Conservation (phyloP, 2,888 invertebrate genomes). For the Antitype chi region DNA sequence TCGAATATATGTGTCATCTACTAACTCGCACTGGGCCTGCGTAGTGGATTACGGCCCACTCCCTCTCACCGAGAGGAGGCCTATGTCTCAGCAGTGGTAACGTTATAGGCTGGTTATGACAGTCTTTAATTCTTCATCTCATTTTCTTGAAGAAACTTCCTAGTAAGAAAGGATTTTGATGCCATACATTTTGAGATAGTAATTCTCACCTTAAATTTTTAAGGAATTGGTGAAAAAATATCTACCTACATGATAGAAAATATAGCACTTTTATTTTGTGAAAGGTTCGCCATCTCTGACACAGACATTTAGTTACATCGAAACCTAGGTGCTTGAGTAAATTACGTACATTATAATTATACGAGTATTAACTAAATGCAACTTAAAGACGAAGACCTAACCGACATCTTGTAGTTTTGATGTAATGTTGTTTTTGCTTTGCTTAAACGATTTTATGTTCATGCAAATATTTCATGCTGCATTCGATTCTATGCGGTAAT, state of each 20-base stretch:
- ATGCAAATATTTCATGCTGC: background rate
- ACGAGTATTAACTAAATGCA: conserved; percentile 6
- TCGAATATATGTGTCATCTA: too few species aligned
- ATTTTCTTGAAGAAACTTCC: background rate
- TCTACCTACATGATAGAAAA: background rate
- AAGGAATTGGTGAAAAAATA: background rate
- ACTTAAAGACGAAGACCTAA: too few species aligned
- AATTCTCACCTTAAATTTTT: background rate
- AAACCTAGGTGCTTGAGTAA: conserved; percentile 2
- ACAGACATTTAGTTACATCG: background rate
- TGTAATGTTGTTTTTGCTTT: background rate
- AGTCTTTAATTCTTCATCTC: background rate
- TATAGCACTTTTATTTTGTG: background rate
- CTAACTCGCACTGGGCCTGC: too few species aligned
- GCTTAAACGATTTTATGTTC: background rate
- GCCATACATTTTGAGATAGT: background rate
- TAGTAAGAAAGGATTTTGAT: background rate
- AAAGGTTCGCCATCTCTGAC: background rate
- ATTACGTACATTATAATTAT: conserved; percentile 30
- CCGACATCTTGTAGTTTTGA: conserved; percentile 2
- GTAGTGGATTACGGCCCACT: too few species aligned
- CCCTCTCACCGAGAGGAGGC: too few species aligned
- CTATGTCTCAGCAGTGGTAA: too few species aligned
- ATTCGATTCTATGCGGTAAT: background rate
- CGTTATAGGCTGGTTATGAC: too few species aligned